Evolutionary conservation across 2,797 vertebrate genomes (phyloP).

Genomic region (Pantherophis alleghaniensis): DNA sequence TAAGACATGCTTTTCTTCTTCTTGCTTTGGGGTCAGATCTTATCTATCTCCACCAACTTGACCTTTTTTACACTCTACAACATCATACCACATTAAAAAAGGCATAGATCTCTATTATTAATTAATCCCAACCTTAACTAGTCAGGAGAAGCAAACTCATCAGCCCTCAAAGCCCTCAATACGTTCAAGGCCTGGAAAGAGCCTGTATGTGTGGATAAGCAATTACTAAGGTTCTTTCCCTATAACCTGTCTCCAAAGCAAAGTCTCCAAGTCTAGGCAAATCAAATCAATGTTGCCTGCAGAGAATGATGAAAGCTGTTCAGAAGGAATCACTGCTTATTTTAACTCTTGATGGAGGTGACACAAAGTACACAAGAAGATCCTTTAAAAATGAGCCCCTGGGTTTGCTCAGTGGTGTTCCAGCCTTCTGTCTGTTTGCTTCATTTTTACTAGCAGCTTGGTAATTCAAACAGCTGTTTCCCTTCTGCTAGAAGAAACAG

Average conservation of each 20-base stretch:
- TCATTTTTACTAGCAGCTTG: neutral
- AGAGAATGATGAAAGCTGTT: neutral
- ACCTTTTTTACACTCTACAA: neutral
- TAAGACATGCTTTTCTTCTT: neutral
- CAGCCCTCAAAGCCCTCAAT: neutral
- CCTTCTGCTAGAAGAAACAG: neutral
- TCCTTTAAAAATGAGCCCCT: neutral
- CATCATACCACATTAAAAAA: neutral
- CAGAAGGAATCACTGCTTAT: neutral
- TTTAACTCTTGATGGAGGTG: neutral
- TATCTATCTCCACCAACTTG: neutral
- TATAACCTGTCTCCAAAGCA: neutral
- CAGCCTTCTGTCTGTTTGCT: neutral
- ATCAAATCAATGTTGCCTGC: neutral
- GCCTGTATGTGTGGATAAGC: neutral
- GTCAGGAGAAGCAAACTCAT: neutral
- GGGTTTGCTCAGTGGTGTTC: neutral
- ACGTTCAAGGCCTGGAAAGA: neutral
- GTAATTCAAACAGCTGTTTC: neutral
- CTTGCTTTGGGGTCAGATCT: neutral
- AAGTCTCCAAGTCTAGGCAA: neutral
- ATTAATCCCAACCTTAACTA: neutral
- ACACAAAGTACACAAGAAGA: neutral
- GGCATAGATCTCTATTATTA: neutral
- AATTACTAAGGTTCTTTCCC: neutral